Conservation (phyloP, 2,113 vertebrate species). For the Panthera uncia region DNA sequence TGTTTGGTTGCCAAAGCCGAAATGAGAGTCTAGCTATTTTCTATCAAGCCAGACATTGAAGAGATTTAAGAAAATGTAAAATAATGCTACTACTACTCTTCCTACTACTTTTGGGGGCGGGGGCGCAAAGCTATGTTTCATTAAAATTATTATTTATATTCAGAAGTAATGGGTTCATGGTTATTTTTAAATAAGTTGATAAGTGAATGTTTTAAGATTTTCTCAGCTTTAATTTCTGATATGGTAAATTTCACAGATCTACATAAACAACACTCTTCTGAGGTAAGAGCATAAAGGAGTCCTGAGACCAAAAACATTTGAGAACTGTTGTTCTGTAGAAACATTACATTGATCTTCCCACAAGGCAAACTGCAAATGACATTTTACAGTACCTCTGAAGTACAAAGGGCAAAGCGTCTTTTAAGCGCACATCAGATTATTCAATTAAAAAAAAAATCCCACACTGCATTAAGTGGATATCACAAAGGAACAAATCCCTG, state of each 20-base stretch:
- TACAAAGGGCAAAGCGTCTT: slow-evolving; percentile 41
- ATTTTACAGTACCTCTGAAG: slow-evolving; percentile 8
- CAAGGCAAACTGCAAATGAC: not conserved
- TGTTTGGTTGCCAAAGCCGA: not conserved
- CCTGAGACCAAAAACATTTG: not conserved
- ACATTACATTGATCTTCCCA: not conserved
- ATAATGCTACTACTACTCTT: not conserved
- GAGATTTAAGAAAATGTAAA: not conserved
- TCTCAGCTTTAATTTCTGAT: not conserved
- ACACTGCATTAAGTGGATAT: not conserved
- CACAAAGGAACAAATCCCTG: not conserved
- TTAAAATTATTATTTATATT: slow-evolving; percentile 23
- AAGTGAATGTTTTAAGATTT: not conserved
- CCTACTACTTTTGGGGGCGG: not conserved
- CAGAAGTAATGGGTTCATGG: not conserved
- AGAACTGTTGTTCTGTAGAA: not conserved
- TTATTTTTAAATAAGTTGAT: not conserved
- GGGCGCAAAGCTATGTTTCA: not conserved
- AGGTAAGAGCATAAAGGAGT: not conserved
- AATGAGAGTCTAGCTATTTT: not conserved
- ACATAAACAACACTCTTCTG: not conserved
- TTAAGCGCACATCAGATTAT: not conserved
- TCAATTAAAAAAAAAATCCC: not conserved
- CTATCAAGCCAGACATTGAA: not conserved
- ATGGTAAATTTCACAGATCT: not conserved